phyloP scores from a whole-genome alignment of 2,888 invertebrate genomes.

The Callyntrura sp. region DNA sequence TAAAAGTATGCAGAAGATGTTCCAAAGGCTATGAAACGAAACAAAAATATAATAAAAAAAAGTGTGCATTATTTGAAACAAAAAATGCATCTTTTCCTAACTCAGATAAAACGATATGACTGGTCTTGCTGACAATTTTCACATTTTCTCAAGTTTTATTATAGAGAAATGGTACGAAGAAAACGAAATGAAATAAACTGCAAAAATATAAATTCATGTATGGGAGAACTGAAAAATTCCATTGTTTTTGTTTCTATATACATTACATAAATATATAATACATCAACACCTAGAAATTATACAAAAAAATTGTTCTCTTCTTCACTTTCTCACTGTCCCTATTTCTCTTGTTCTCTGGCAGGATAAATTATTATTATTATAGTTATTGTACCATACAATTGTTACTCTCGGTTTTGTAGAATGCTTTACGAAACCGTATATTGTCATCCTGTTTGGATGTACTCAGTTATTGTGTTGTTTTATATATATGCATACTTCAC shows the following conservation, averaged over 20 bases:
- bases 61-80: neutral
- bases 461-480: constrained; percentile 52
- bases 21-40: neutral
- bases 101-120: neutral
- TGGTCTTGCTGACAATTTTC: constrained; percentile 18
- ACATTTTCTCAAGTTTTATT: constrained; percentile 33
- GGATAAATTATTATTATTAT: constrained; percentile 37
- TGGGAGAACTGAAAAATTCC: neutral
- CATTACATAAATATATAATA: constrained; percentile 5
- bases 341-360: constrained; percentile 11
- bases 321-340: neutral
- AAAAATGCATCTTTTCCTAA: constrained; percentile 7
- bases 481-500: constrained; percentile 6
- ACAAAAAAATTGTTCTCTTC: neutral
- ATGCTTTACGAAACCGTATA: neutral
- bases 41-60: neutral
- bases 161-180: neutral
- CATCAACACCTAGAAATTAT: neutral
- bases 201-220: neutral
- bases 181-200: neutral
- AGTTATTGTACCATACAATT: constrained; percentile 34
- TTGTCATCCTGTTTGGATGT: constrained; percentile 18
- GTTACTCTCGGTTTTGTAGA: neutral
- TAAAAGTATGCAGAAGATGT: neutral
- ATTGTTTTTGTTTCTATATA: neutral